Evolutionary conservation across 1,140 invertebrate species (phyloP).

Genomic region (Drosophila melanogaster): DNA sequence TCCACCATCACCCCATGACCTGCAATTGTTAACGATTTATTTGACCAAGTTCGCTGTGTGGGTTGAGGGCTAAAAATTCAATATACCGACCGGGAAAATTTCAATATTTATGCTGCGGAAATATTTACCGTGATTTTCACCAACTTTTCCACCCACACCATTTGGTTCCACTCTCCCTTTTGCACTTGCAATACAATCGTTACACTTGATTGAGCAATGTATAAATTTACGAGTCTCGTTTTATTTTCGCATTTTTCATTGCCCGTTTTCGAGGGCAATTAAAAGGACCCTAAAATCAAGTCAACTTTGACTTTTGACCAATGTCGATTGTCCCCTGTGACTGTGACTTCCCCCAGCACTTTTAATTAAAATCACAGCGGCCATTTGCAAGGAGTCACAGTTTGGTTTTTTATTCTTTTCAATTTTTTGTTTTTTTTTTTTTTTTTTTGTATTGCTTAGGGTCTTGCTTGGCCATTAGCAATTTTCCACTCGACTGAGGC

Average conservation of each 20-base stretch:
- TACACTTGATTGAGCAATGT: slow-evolving; percentile 75
- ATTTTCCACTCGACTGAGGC: slow-evolving; percentile 72
- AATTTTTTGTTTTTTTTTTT: slow-evolving; percentile 11
- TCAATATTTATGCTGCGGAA: slow-evolving; percentile 71
- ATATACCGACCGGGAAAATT: slow-evolving; percentile 29
- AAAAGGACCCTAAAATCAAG: slow-evolving; percentile 69
- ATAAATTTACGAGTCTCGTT: slow-evolving; percentile 58
- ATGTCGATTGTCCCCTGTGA: slow-evolving; percentile 45
- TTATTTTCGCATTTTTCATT: slow-evolving; percentile 21
- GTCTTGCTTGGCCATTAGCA: slow-evolving; percentile 62
- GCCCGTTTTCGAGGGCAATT: slow-evolving; percentile 55
- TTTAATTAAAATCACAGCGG: slow-evolving; percentile 79
- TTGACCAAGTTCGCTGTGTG: slow-evolving; percentile 36
- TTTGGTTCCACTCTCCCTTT: neutral
- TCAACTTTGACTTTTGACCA: slow-evolving; percentile 72
- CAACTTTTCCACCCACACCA: slow-evolving; percentile 16
- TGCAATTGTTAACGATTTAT: slow-evolving; percentile 75
- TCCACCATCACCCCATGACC: slow-evolving; percentile 29
- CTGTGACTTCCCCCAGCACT: slow-evolving; percentile 34
- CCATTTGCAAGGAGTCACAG: slow-evolving; percentile 65
- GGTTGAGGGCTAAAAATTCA: slow-evolving; percentile 25
- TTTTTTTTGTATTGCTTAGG: slow-evolving; percentile 18
- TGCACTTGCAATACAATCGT: slow-evolving; percentile 45
- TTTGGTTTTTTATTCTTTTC: slow-evolving; percentile 39
- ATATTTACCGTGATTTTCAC: slow-evolving; percentile 65